Evolutionary conservation across 2,888 invertebrate genomes (phyloP), one percentile per base, ranked within the genome.

Genomic region (Siphlonurus alternatus): DNA sequence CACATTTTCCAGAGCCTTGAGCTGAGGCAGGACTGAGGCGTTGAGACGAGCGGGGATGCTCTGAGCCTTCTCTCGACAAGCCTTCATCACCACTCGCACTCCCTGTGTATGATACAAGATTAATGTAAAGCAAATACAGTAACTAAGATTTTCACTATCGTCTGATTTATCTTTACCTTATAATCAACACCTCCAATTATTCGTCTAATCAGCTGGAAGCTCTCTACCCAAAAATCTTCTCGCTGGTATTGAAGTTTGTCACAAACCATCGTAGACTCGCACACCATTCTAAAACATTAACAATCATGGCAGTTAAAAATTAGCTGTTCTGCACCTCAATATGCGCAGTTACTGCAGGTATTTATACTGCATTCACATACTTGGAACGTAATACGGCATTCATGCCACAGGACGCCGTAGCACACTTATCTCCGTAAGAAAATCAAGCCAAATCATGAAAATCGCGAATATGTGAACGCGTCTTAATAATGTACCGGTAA

Each of bases 101-200:
- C 56, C 56, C 56, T 56, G n/a, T 15, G n/a, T 15, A 15, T 10
- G 10, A 51, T 51, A 51, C 10, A 51, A 56, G 20, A 5, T 56
- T 56, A 56, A 20, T 10, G 56, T 18, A 10, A n/a, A 56, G 7
- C 20, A 56, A 10, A 51, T n/a, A n/a, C n/a, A n/a, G n/a, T n/a
- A n/a, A n/a, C n/a, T n/a, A n/a, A n/a, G n/a, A 65, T 65, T 22
- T 25, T 5, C n/a, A 61, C 23, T 23, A 59, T 1, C 59, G 15
- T 64, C 54, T 19, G 25, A 22, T 25, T 24, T n/a, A 23, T 22
- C 23, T 65, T 64, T 56, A 93, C 96, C 78, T 97, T 97, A 74
- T 97, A 97, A 75, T 96, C 94, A 1, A 96, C 95, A 65, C 90
- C 88, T 53, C 88, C 88, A 71, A 97, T 90, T 59, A 94, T 86